These are phyloP conservation scores for Lasaia peninsularis DNA, from an alignment of 1,140 invertebrate genomes.

Conservation along the genomic window DNA sequence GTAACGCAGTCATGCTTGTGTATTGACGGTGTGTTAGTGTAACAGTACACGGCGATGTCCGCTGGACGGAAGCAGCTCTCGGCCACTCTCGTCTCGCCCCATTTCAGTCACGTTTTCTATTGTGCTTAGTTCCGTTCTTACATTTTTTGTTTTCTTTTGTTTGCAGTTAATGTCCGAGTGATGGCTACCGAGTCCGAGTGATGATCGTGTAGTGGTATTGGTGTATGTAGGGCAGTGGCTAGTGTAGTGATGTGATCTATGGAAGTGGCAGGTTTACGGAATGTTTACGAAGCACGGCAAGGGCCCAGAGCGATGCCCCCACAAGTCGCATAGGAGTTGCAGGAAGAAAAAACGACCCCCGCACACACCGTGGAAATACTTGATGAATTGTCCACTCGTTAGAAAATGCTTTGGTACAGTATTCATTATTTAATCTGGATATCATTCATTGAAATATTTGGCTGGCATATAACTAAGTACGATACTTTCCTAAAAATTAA, in stretches of 20 bases:
- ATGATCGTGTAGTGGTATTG: slow-evolving; percentile 58
- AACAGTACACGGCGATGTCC: neutral
- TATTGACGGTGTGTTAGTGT: neutral
- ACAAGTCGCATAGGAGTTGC: slow-evolving; percentile 62
- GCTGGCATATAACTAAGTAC: too few relatives aligned
- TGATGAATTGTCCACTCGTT: slow-evolving; percentile 78
- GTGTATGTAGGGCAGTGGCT: slow-evolving; percentile 44
- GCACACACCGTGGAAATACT: slow-evolving; percentile 76
- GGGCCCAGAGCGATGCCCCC: slow-evolving; percentile 64
- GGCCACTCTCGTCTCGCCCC: slow-evolving; percentile 30
- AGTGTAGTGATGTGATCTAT: slow-evolving; percentile 68
- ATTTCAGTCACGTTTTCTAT: slow-evolving; percentile 38
- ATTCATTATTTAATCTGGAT: slow-evolving; percentile 51
- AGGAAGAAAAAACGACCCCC: slow-evolving; percentile 72
- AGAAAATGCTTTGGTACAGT: slow-evolving; percentile 78
- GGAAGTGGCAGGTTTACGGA: slow-evolving; percentile 61
- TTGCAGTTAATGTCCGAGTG: slow-evolving; percentile 56
- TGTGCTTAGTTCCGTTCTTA: slow-evolving; percentile 47
- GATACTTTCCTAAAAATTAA: too few relatives aligned
- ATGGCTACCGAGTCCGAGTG: slow-evolving; percentile 34
- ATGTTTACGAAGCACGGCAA: slow-evolving; percentile 72
- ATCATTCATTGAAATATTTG: slow-evolving; percentile 5
- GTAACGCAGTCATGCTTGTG: neutral
- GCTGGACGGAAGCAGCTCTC: slow-evolving; percentile 12
- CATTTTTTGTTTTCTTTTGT: slow-evolving; percentile 72